Conservation (phyloP, 1,140 invertebrate genomes). For the Muscidifurax raptorellus region DNA sequence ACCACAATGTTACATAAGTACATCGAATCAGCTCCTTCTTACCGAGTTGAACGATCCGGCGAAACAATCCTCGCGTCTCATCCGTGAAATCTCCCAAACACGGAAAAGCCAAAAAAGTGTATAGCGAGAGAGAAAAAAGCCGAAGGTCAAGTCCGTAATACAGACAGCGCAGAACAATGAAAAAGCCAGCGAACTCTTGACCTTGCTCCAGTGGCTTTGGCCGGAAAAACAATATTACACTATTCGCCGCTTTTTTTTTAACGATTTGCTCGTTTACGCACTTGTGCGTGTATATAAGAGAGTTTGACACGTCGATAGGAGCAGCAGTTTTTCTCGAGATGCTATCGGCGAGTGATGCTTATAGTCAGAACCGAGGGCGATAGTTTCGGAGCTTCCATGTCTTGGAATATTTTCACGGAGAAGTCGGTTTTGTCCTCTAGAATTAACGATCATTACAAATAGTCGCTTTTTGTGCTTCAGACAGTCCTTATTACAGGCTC, state of each 20-base stretch:
- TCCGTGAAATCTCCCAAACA: slow-evolving; percentile 6
- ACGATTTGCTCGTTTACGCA: slow-evolving; percentile 13
- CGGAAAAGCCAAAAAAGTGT: neutral
- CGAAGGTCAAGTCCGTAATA: slow-evolving; percentile 12
- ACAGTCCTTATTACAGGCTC: neutral
- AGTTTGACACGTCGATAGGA: neutral
- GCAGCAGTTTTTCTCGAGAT: neutral
- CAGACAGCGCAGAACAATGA: neutral
- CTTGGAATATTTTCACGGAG: neutral
- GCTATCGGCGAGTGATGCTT: neutral
- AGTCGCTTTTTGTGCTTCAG: neutral
- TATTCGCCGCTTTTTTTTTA: neutral
- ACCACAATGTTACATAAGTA: neutral
- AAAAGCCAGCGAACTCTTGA: neutral
- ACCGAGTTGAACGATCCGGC: neutral
- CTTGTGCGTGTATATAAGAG: neutral
- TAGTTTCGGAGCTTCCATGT: neutral
- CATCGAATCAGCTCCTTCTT: neutral
- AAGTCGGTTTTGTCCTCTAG: slow-evolving; percentile 43
- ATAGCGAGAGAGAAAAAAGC: neutral
- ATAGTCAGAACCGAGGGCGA: neutral
- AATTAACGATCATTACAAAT: slow-evolving; percentile 54
- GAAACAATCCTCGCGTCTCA: neutral
- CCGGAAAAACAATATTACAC: neutral
- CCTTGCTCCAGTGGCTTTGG: slow-evolving; percentile 18